These are phyloP conservation scores for Sciaenops ocellatus DNA, from an alignment of 2,797 vertebrate genomes.

Conservation along the genomic window DNA sequence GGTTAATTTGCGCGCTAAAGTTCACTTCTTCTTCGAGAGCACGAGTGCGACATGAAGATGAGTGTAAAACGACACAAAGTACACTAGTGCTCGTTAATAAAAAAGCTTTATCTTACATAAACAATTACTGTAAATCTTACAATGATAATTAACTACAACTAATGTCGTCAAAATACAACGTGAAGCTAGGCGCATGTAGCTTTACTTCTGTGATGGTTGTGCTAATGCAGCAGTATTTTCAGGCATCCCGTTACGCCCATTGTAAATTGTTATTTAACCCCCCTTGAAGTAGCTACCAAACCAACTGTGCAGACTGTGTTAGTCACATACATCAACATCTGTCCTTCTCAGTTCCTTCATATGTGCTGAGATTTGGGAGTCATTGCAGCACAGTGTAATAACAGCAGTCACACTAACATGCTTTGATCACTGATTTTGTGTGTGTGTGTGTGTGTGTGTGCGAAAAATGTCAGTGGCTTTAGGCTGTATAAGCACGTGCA, in stretches of 20 bases:
- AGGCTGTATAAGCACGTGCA: conserved; percentile 9
- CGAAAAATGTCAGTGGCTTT: not conserved
- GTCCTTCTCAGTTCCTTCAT: not conserved
- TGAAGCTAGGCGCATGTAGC: too few species aligned
- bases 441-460: not conserved
- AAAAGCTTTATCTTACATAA: not conserved
- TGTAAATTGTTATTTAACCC: not conserved
- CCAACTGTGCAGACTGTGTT: not conserved
- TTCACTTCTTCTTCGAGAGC: not conserved
- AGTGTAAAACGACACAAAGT: not conserved
- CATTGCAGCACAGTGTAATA: conserved; percentile 23
- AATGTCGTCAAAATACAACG: not conserved
- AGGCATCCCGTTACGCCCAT: not conserved
- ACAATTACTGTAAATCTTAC: not conserved
- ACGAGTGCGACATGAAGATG: not conserved
- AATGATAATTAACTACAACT: not conserved
- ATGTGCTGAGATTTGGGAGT: conserved; percentile 3
- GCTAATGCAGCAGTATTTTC: not conserved
- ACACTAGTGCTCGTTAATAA: fast-evolving
- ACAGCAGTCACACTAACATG: conserved; percentile 16
- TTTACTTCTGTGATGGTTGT: too few species aligned
- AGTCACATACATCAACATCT: not conserved
- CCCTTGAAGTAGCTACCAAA: not conserved
- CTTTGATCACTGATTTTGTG: conserved; percentile 17
- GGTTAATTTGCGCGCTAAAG: not conserved